A percentile compares a stretch with the other conserved stretches of the same genome.
Conservation (phyloP, 2,113 vertebrate species). For the Zapornia atra region DNA sequence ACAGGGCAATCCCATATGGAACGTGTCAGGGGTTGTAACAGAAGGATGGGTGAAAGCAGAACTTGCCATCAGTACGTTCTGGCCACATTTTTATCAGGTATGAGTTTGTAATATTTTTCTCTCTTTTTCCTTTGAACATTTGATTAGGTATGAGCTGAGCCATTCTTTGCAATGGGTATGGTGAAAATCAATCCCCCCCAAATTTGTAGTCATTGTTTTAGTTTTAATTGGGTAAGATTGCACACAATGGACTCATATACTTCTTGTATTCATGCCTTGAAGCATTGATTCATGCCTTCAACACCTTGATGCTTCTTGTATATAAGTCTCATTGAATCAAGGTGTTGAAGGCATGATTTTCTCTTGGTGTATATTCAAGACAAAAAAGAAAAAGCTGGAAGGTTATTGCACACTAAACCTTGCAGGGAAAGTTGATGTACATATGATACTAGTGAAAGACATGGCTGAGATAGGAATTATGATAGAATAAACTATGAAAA, state of each 20-base stretch:
- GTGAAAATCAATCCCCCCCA: background rate
- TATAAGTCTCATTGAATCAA: too few species aligned
- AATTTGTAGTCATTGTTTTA: background rate
- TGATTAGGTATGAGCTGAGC: background rate
- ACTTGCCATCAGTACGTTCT: slow-evolving; percentile 96
- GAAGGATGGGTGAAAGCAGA: slow-evolving; percentile 96
- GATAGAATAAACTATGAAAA: background rate
- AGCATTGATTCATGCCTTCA: too few species aligned
- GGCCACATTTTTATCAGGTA: slow-evolving; percentile 99
- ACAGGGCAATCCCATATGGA: slow-evolving; percentile 96
- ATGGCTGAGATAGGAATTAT: background rate
- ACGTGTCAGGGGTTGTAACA: slow-evolving; percentile 87
- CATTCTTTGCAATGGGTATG: background rate
- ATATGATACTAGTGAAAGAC: background rate
- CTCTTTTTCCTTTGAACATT: background rate
- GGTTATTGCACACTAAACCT: background rate
- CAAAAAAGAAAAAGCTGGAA: background rate
- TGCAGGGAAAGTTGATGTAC: background rate
- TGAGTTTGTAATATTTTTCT: background rate
- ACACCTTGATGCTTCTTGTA: too few species aligned
- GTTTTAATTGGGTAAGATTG: background rate
- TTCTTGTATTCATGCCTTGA: background rate
- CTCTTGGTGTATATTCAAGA: background rate
- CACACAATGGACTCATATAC: background rate
- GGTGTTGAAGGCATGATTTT: background rate